Conservation (phyloP, 1,140 invertebrate species). For the Macrobrachium rosenbergii region DNA sequence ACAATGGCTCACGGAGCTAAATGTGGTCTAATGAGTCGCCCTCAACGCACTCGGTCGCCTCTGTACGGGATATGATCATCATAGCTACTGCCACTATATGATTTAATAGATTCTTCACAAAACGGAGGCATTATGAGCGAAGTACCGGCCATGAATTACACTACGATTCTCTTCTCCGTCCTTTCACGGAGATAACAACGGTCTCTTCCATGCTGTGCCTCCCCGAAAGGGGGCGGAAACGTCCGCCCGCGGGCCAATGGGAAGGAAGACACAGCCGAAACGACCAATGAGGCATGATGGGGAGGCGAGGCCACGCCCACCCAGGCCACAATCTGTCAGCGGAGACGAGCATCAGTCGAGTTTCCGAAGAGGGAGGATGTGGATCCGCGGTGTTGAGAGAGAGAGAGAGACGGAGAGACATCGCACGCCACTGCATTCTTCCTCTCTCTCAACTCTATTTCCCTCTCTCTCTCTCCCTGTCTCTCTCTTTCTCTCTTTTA, state of each 20-base stretch:
- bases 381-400: slow-evolving; percentile 1
- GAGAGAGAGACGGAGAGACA: neutral
- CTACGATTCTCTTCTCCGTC: slow-evolving; percentile 1
- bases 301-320: slow-evolving; percentile 35
- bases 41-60: neutral
- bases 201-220: slow-evolving; percentile 27
- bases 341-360: slow-evolving; percentile 18
- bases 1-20: slow-evolving; percentile 5
- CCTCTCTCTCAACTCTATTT: neutral
- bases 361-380: slow-evolving; percentile 16
- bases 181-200: slow-evolving; percentile 35
- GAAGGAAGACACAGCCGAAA: neutral
- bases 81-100: slow-evolving; percentile 46
- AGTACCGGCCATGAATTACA: slow-evolving; percentile 57
- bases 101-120: slow-evolving; percentile 62
- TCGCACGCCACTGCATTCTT: neutral
- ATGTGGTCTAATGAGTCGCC: slow-evolving; percentile 41
- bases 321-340: slow-evolving; percentile 23
- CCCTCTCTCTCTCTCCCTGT: neutral
- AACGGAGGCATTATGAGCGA: slow-evolving; percentile 42
- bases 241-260: slow-evolving; percentile 19
- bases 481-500: neutral
- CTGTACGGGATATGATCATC: slow-evolving; percentile 9
- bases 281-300: slow-evolving; percentile 43
- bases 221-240: slow-evolving; percentile 19